A percentile compares a stretch with the other conserved stretches of the same genome.
Conservation (phyloP, 2,888 invertebrate genomes). For the Allophyes oxyacanthae region DNA sequence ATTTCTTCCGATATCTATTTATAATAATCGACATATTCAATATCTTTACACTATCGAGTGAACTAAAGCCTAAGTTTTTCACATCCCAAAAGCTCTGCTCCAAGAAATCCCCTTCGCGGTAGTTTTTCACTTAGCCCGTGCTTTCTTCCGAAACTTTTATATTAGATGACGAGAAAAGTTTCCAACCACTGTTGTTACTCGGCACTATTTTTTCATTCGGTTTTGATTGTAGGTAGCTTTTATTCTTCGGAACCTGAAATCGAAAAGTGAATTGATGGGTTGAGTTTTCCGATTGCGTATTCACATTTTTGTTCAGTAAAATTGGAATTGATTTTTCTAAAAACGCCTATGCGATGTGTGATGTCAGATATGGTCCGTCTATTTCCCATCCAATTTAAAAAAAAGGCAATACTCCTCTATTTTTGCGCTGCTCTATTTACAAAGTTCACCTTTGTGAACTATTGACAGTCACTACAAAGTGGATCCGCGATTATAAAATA, state of each 20-base stretch:
- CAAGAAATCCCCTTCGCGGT: slow-evolving; percentile 56
- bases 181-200: slow-evolving; percentile 38
- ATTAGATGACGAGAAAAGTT: slow-evolving; percentile 70
- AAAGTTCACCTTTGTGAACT: background rate
- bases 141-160: slow-evolving; percentile 65
- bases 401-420: slow-evolving; percentile 5
- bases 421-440: background rate
- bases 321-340: slow-evolving; percentile 23
- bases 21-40: slow-evolving; percentile 34
- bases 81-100: slow-evolving; percentile 43
- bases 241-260: slow-evolving; percentile 25
- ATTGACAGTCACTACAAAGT: background rate
- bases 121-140: slow-evolving; percentile 71
- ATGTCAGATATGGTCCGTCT: slow-evolving; percentile 6
- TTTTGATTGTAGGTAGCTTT: slow-evolving; percentile 32
- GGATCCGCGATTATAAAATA: slow-evolving; percentile 6
- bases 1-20: slow-evolving; percentile 12
- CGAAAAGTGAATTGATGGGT: slow-evolving; percentile 23
- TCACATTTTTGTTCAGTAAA: slow-evolving; percentile 16
- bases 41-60: slow-evolving; percentile 27
- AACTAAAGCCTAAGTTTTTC: slow-evolving; percentile 51
- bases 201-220: slow-evolving; percentile 44
- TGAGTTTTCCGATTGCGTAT: slow-evolving; percentile 15
- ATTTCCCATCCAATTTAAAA: slow-evolving; percentile 14
- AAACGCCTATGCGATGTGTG: slow-evolving; percentile 11